Conservation (phyloP, 2,888 invertebrate genomes). For the Chamaedrilus cognettii region DNA sequence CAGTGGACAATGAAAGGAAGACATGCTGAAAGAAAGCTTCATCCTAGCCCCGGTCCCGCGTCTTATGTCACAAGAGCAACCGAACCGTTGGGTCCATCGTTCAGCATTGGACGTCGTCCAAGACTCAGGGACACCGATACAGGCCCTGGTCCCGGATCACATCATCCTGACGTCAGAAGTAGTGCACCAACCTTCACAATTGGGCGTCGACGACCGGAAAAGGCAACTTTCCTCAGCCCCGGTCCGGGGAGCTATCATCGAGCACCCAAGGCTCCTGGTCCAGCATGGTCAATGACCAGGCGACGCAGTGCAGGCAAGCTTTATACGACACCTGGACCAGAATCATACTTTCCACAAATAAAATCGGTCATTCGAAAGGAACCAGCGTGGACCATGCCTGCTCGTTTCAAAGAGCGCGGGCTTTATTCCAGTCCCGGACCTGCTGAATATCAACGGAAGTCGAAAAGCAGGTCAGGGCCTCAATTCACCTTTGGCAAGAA, state of each 20-base stretch:
- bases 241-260: constrained; percentile 13
- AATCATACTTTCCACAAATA: constrained; percentile 2
- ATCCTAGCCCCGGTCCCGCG: background rate
- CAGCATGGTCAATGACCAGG: constrained; percentile 10
- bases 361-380: background rate
- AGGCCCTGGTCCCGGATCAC: constrained; percentile 11
- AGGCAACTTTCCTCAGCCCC: background rate
- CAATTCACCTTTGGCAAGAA: background rate
- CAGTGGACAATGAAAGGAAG: constrained; percentile 15
- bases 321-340: constrained; percentile 9
- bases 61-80: constrained; percentile 3
- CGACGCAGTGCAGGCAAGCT: background rate
- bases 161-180: constrained; percentile 5
- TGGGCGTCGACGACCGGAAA: background rate
- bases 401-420: background rate
- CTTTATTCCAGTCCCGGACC: constrained; percentile 8
- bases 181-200: constrained; percentile 5
- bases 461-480: constrained; percentile 3
- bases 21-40: background rate
- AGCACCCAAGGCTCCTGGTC: background rate
- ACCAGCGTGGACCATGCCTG: constrained; percentile 13
- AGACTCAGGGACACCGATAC: background rate
- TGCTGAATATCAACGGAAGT: background rate
- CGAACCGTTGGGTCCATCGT: background rate
- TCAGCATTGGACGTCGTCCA: too few species aligned